Base-by-base conservation (phyloP, 2,888 invertebrate species). In the Saturnia japonica region DNA sequence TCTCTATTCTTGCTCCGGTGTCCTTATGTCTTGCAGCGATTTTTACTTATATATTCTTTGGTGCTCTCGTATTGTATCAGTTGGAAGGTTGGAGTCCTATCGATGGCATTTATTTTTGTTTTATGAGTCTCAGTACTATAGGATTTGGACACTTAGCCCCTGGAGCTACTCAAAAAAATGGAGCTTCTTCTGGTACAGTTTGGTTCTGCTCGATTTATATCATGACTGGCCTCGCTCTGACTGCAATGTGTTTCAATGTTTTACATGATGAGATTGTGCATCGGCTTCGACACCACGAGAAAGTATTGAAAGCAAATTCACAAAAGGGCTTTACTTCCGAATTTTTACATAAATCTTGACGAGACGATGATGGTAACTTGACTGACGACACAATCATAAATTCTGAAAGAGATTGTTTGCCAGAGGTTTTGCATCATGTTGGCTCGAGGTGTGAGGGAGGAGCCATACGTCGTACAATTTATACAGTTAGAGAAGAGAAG, bases 101-200 rank as follows among this genome's bases (percentile, higher is more conserved):
- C 73, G 98, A 99, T 84, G 97, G 97, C 71, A 96, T 98, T 80
- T 99, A 97, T 90, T 99, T 99, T 90, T 99, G 98, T 91, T 99
- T 99, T 90, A 98, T 99, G 96, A 98, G 98, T 84, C 95, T 99
- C 80, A 98, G 97, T 80, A 98, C 98, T 25, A 98, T 98, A 82
- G 98, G 98, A 16, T 98, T 98, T 82, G 98, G 97, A 40, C 97
- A 98, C 85, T 95, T 97, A 91, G 95, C 97, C 70, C 97, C 97
- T 14, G 97, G 97, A 2, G 91, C 93, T 1, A 93, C 94, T 3
- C 93, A 93, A 71, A 93, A 88, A 74, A 93, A 93, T 70, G 90
- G 91, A 2, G 94, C 94, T 0, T 93, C 94, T 0, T 92, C 95
- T 71, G 95, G 96, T 47, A 97, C 97, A 43, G 96, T 97, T 75